A percentile compares a stretch with the other conserved stretches of the same genome.
These are phyloP conservation scores for Stomatorhinus walkeri DNA, from an alignment of 2,797 vertebrate genomes.

Conservation along the genomic window DNA sequence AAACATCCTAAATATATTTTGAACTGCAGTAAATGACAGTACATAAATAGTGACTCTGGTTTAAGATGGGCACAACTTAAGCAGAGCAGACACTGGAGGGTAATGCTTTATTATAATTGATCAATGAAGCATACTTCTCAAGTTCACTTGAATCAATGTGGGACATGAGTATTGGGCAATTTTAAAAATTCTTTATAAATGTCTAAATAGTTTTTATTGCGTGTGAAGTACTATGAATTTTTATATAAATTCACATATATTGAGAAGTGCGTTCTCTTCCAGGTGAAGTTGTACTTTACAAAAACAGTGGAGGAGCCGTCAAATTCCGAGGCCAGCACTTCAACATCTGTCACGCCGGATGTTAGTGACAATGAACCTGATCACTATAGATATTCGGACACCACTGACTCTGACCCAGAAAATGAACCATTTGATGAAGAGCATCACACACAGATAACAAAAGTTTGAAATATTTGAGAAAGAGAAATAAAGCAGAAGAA, in stretches of 20 bases:
- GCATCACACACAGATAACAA: conserved; percentile 96
- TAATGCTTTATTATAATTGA: background rate
- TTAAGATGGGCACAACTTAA: background rate
- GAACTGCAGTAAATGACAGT: background rate
- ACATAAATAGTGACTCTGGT: background rate
- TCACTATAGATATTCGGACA: conserved; percentile 99
- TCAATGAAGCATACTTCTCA: background rate
- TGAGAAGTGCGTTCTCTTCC: conserved; percentile 14
- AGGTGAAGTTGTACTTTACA: conserved; percentile 99
- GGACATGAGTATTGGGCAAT: background rate
- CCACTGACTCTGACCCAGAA: conserved; percentile 99
- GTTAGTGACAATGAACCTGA: conserved; percentile 99
- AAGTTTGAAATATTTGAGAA: conserved; percentile 89
- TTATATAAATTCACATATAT: background rate
- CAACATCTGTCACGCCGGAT: conserved; percentile 94
- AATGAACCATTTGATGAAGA: conserved; percentile 99
- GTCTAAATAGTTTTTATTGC: background rate
- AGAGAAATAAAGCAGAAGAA: conserved; percentile 54
- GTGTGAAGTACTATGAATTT: background rate
- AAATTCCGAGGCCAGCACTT: conserved; percentile 94
- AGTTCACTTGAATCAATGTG: background rate
- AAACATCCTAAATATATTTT: background rate
- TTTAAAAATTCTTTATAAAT: background rate
- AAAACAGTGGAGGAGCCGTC: conserved; percentile 97
- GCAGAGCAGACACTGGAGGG: background rate